Conservation (phyloP, 2,888 invertebrate genomes). For the Heliconius cydno region DNA sequence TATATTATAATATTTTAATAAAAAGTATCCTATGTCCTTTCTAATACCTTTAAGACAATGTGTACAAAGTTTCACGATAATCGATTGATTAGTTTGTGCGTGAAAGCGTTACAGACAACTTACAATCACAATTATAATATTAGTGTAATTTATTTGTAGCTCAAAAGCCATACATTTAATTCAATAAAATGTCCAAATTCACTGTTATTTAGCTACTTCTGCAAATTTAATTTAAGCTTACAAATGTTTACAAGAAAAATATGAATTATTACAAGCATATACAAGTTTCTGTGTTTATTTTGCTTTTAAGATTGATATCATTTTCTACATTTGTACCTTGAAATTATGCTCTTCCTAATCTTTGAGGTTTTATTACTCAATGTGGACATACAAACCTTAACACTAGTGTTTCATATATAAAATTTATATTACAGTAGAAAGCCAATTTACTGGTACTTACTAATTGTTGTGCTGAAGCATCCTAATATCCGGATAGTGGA, state of each 20-base stretch:
- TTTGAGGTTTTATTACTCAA: not conserved
- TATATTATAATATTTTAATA: too few relatives aligned
- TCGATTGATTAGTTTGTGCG: too few relatives aligned
- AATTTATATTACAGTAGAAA: not conserved
- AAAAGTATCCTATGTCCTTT: too few relatives aligned
- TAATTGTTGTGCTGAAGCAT: not conserved
- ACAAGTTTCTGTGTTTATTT: not conserved
- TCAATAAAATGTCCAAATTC: not conserved
- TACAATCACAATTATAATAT: too few relatives aligned
- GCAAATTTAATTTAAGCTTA: not conserved
- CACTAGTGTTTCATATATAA: not conserved
- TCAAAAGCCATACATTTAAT: not conserved
- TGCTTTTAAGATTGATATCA: not conserved
- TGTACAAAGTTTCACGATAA: too few relatives aligned
- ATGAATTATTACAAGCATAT: not conserved
- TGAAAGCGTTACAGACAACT: too few relatives aligned
- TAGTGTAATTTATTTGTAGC: too few relatives aligned
- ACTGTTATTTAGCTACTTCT: not conserved
- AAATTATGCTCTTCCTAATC: not conserved
- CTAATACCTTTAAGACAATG: too few relatives aligned
- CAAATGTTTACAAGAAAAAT: not conserved
- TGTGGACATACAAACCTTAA: not conserved
- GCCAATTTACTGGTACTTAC: not conserved
- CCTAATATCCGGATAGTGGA: too few relatives aligned
- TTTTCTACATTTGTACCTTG: not conserved